Base-by-base conservation (phyloP, 2,888 invertebrate genomes). In the Hipparchia semele region DNA sequence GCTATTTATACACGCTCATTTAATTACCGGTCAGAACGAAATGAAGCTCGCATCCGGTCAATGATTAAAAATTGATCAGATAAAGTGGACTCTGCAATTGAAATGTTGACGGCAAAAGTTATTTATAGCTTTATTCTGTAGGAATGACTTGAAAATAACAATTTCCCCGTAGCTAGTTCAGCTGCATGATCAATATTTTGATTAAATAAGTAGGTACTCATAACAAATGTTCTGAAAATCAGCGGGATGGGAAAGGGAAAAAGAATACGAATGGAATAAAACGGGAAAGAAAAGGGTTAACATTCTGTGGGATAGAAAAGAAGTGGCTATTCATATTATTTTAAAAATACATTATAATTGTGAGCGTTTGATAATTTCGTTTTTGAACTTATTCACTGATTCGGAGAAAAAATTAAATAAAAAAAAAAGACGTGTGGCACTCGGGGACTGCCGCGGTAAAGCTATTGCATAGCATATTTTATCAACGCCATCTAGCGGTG, bases 1-100 rank as follows among this genome's bases (percentile, higher is more conserved):
- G 56, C 67, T 64, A 33, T 65, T 51, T 65, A 58, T 58, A 58
- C 58, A 46, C 56, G 68, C 70, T 70, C 54, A 65, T 75, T 75
- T 71, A 75, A 70, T 75, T 72, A 73, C 68, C 75, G 70, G 54
- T 49, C 73, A 71, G 73, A 69, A 69, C 58, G 60, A 73, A 75
- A 73, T 75, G 68, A 75, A 73, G 68, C 73, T 65, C 68, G 75
- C 70, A 70, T 75, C 73, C 74, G 68, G 70, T 61, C 69, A 70
- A 72, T 75, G 73, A 75, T 76, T 73, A 76, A 76, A 71, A 71
- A 46, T 58, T 66, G 68, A 76, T 76, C 73, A 66, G 74, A 76
- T 75, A 75, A 61, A 69, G 45, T 73, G 74, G 72, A 61, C 71
- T 45, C 51, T 33, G 68, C 66, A 71, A 74, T 76, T 76, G 70